These are phyloP conservation scores for Fulica atra DNA, from an alignment of 2,113 vertebrate genomes.

Conservation along the genomic window DNA sequence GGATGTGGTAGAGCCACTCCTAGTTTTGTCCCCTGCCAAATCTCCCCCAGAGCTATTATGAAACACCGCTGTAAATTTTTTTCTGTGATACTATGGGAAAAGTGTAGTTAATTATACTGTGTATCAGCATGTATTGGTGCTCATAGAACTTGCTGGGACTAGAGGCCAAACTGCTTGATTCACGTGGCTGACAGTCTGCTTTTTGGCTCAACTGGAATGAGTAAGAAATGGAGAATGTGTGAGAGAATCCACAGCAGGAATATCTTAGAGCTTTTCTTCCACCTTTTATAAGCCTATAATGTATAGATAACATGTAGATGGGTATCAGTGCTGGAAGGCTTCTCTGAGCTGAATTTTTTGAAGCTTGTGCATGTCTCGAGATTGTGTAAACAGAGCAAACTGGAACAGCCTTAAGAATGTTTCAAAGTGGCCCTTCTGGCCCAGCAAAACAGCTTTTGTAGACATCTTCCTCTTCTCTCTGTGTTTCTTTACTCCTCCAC, in stretches of 20 bases:
- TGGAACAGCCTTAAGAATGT: background rate
- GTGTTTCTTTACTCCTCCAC: background rate
- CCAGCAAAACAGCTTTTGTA: background rate
- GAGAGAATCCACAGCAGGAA: background rate
- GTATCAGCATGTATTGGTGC: background rate
- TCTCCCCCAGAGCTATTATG: background rate
- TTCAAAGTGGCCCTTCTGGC: background rate
- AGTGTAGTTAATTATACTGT: background rate
- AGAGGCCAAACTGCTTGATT: background rate
- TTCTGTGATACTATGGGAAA: background rate
- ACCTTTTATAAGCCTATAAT: background rate
- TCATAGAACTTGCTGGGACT: background rate
- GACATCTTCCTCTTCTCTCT: too few relatives aligned
- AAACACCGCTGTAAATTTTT: background rate
- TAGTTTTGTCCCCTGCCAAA: background rate
- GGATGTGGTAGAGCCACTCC: rapidly evolving
- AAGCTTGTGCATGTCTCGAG: background rate
- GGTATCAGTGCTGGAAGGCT: background rate
- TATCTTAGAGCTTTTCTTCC: background rate
- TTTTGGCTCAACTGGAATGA: background rate
- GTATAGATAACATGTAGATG: background rate
- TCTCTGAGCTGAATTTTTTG: background rate
- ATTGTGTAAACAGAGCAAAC: background rate
- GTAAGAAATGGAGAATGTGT: background rate
- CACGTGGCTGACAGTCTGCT: background rate